A percentile compares a stretch with the other conserved stretches of the same genome.
These are phyloP conservation scores for Chironex yamaguchii DNA, from an alignment of 30 jellyfish, hydroid and myxozoan species.

Conservation along the genomic window DNA sequence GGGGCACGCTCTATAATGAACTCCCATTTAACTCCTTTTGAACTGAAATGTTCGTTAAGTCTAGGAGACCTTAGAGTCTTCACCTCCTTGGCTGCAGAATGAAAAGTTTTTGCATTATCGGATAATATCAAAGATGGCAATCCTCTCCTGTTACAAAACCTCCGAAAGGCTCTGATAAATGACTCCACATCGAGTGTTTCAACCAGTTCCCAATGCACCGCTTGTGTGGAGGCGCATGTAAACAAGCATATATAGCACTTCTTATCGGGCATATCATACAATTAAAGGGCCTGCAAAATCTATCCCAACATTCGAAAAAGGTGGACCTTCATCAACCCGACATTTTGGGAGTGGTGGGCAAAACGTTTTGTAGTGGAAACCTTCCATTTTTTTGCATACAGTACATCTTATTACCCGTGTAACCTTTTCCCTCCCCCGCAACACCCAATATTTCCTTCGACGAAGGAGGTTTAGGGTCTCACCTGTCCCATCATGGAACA, in stretches of 20 bases:
- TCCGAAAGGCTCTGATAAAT: constrained; percentile 69
- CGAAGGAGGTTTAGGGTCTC: constrained; percentile 53
- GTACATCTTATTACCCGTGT: constrained; percentile 27
- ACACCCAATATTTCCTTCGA: constrained; percentile 67
- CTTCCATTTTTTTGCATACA: constrained; percentile 59
- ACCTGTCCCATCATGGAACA: constrained; percentile 59
- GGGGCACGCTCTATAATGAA: background rate
- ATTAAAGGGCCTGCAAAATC: constrained; percentile 66
- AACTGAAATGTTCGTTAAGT: constrained; percentile 1
- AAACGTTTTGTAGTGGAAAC: constrained; percentile 49
- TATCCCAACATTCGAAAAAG: constrained; percentile 59
- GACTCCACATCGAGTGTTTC: constrained; percentile 52
- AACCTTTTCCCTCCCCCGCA: constrained; percentile 73
- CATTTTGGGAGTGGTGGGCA: constrained; percentile 32
- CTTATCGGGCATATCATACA: constrained; percentile 5
- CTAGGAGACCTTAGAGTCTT: constrained; percentile 26
- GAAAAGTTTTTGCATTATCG: constrained; percentile 57
- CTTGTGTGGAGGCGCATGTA: constrained; percentile 65
- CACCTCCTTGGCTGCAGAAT: constrained; percentile 54
- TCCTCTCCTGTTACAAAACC: constrained; percentile 67
- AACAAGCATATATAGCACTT: constrained; percentile 48
- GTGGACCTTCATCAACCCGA: constrained; percentile 67
- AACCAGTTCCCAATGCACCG: constrained; percentile 64
- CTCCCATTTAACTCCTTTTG: constrained; percentile 39
- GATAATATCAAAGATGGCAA: constrained; percentile 47